A percentile compares a stretch with the other conserved stretches of the same genome.
Conservation (phyloP, 2,797 vertebrate genomes). For the Oryzias dopingdopingensis region DNA sequence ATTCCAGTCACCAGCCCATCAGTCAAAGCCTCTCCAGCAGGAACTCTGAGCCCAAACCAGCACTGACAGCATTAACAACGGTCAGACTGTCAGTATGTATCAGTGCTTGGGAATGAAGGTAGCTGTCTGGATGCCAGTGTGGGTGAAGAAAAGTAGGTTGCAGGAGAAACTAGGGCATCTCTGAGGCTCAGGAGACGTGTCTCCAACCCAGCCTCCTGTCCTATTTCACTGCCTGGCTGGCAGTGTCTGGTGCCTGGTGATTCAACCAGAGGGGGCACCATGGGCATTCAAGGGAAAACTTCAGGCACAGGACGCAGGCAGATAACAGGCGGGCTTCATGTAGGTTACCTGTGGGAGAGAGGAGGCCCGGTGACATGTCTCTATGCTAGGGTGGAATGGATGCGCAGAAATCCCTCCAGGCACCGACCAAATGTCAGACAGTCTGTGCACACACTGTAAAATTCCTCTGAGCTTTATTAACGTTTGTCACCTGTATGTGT, state of each 20-base stretch:
- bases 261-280: slow-evolving; percentile 49
- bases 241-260: slow-evolving; percentile 33
- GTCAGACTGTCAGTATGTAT: slow-evolving; percentile 47
- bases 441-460: slow-evolving; percentile 52
- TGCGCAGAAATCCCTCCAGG: slow-evolving; percentile 38
- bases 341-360: slow-evolving; percentile 58
- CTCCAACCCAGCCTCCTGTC: slow-evolving; percentile 68
- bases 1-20: slow-evolving; percentile 5
- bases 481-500: slow-evolving; percentile 53
- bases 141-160: slow-evolving; percentile 68
- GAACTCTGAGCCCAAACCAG: slow-evolving; percentile 13
- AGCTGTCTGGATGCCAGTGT: slow-evolving; percentile 49
- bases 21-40: slow-evolving; percentile 3
- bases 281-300: slow-evolving; percentile 53
- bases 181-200: slow-evolving; percentile 69
- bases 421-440: slow-evolving; percentile 66
- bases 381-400: slow-evolving; percentile 55
- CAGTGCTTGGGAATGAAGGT: slow-evolving; percentile 47
- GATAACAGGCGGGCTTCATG: slow-evolving; percentile 65
- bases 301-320: slow-evolving; percentile 46
- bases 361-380: slow-evolving; percentile 51
- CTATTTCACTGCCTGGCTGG: slow-evolving; percentile 69
- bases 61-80: slow-evolving; percentile 26
- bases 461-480: slow-evolving; percentile 54
- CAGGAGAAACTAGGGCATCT: slow-evolving; percentile 70